Evolutionary conservation across 2,797 vertebrate genomes (phyloP), one percentile per base, ranked within the genome.

Genomic region (Liparis tanakae): DNA sequence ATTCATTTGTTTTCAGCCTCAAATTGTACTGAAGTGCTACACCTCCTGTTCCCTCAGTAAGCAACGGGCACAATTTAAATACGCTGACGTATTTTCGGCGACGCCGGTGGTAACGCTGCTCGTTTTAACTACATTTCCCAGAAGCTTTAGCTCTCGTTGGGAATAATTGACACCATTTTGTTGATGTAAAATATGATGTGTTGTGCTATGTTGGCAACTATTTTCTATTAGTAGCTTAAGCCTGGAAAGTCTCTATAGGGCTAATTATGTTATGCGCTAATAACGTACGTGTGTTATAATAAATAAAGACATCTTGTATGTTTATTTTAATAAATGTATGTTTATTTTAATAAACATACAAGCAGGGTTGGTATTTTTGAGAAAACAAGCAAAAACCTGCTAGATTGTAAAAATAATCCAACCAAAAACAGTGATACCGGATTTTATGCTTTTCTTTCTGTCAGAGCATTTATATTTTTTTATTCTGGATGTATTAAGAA

Each of bases 21-120:
- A 53, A 34, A 66, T 66, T 7, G 60, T 60, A 73, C 10, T 43
- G 25, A n/a, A 22, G 12, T 12, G 20, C 25, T 54, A 34, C 41
- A 30, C 25, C 43, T 20, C 6, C 4, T 44, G 14, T 37, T 9
- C 30, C 54, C 7, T 34, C 51, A 25, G 22, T 25, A 25, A 54
- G 51, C 20, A 51, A 22, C 10, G 44, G 1, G 1, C 4, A 60
- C 12, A 64, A n/a, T 15, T 67, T 43, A 4, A 30, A 2, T 1
- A 10, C 54, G 17, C 25, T 53, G 14, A 46, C 2, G 25, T 8
- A 13, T 55, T 43, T 48, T 10, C 44, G 25, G 15, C 20, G 13
- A 17, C 36, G 43, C 25, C n/a, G 10, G n/a, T 46, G 7, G 3
- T 7, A 6, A 46, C 0, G 22, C 7, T 20, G 2, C 12, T 34